Evolutionary conservation across 2,888 invertebrate species (phyloP).

Genomic region (Macrophya alboannulata): DNA sequence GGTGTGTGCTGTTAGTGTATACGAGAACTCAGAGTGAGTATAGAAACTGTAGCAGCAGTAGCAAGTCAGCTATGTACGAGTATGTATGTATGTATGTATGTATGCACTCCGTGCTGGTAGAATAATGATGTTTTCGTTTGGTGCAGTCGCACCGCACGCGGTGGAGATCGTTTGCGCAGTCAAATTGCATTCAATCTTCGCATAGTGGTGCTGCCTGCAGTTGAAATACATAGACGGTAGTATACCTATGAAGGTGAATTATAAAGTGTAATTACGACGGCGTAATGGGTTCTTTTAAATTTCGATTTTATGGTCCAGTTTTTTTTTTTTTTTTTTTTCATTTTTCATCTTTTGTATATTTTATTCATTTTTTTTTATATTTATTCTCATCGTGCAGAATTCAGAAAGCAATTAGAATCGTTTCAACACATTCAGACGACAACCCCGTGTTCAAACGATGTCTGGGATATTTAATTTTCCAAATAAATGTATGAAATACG

Average conservation of each 20-base stretch:
- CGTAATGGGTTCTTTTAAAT: slow-evolving; percentile 33
- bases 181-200: slow-evolving; percentile 52
- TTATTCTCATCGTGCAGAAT: not conserved
- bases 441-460: not conserved
- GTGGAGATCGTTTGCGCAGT: slow-evolving; percentile 48
- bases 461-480: not conserved
- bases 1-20: slow-evolving; percentile 1
- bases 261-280: slow-evolving; percentile 24
- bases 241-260: not conserved
- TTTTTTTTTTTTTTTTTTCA: not conserved
- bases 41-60: not conserved
- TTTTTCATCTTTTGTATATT: not conserved
- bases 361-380: not conserved
- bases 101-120: slow-evolving; percentile 10
- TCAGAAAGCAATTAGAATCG: not conserved
- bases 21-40: not conserved
- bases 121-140: slow-evolving; percentile 53
- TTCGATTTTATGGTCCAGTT: not conserved
- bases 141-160: not conserved
- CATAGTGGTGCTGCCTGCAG: slow-evolving; percentile 10
- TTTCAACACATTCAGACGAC: not conserved
- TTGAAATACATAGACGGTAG: not conserved
- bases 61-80: not conserved
- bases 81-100: no score
- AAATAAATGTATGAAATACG: not conserved